Evolutionary conservation across 2,113 vertebrate species (phyloP).

Genomic region (Poecilia latipinna): DNA sequence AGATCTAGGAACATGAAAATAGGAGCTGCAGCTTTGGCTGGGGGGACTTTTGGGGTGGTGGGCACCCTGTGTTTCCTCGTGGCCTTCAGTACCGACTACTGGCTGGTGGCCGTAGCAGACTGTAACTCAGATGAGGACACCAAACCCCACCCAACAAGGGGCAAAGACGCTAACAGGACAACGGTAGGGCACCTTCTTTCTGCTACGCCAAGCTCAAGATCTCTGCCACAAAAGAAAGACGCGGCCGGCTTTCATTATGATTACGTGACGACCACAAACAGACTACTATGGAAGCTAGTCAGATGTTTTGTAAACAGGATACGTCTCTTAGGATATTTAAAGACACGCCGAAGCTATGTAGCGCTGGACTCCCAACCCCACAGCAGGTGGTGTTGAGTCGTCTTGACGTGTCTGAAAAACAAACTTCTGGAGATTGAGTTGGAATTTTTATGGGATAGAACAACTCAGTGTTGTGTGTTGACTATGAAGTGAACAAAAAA

Average conservation of each 20-base stretch:
- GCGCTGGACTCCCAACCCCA: neutral
- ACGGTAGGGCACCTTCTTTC: constrained; percentile 58
- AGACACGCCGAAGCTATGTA: constrained; percentile 6
- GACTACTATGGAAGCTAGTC: constrained; percentile 23
- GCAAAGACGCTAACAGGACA: constrained; percentile 55
- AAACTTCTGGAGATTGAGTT: neutral
- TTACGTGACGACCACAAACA: constrained; percentile 12
- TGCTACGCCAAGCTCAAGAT: neutral
- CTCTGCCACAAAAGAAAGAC: constrained; percentile 5
- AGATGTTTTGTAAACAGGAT: neutral
- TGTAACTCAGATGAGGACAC: constrained; percentile 62
- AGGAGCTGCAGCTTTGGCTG: constrained; percentile 77
- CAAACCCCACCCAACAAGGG: neutral
- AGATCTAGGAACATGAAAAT: constrained; percentile 81
- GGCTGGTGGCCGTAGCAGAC: constrained; percentile 85
- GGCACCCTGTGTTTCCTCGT: constrained; percentile 85
- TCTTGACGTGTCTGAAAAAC: neutral
- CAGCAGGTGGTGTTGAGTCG: neutral
- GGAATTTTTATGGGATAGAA: neutral
- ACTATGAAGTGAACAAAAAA: neutral
- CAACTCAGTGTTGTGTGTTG: neutral
- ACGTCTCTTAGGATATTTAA: constrained; percentile 38
- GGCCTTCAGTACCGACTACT: constrained; percentile 88
- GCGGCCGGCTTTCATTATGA: neutral
- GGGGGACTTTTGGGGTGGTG: constrained; percentile 79